Percentiles rank a stretch among this genome's conserved stretches.
phyloP scores from a whole-genome alignment of 1,140 invertebrate genomes.

The Pachypeltis micranthus region DNA sequence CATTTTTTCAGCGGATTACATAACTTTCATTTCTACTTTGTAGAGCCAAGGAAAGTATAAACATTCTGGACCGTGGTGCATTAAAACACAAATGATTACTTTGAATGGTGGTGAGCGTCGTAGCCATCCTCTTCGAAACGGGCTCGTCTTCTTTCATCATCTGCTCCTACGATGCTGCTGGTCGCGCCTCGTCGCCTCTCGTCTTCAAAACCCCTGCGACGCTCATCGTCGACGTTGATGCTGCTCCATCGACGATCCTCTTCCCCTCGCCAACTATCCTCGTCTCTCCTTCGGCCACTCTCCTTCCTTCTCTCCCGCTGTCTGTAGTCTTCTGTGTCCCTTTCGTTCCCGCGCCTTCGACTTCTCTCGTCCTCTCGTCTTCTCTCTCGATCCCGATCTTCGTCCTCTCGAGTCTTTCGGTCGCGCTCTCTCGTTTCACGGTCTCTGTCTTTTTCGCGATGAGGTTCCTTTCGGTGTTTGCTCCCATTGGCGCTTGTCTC shows the following conservation, averaged over 20 bases:
- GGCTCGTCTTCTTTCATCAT: neutral
- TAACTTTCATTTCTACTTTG: no score
- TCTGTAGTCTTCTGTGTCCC: conserved; percentile 14
- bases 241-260: neutral
- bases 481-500: conserved; percentile 11
- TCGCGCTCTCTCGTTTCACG: conserved; percentile 19
- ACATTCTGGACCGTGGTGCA: no score
- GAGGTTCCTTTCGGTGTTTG: neutral
- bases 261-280: neutral
- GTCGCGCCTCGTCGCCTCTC: neutral
- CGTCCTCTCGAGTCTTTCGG: conserved; percentile 17
- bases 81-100: no score
- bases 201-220: neutral
- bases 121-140: neutral
- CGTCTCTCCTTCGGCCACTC: conserved; percentile 7
- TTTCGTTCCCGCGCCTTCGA: conserved; percentile 22
- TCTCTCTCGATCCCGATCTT: conserved; percentile 21
- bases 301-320: conserved; percentile 16
- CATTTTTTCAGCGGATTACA: no score
- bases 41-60: no score
- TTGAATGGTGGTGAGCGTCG: no score
- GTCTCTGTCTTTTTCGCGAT: conserved; percentile 18
- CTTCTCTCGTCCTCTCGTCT: conserved; percentile 18
- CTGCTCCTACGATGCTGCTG: neutral
- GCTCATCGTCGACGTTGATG: neutral